Evolutionary conservation across 2,888 invertebrate genomes (phyloP).

Genomic region (Actias luna): DNA sequence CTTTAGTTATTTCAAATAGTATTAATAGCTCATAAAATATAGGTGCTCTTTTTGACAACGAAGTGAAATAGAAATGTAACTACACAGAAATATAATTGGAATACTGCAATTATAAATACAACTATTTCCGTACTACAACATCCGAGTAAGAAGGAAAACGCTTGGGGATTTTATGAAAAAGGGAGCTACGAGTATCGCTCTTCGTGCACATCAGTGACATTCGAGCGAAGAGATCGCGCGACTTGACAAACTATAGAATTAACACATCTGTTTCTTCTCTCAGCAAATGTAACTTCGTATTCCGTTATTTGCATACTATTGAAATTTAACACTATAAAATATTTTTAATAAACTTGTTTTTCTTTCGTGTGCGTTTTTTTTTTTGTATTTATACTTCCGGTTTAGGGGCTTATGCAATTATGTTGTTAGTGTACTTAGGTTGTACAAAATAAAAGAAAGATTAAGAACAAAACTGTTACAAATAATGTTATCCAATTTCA

Average conservation of each 20-base stretch:
- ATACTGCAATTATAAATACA: neutral
- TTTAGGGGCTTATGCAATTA: too few species aligned
- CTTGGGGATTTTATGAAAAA: neutral
- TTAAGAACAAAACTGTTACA: neutral
- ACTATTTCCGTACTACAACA: neutral
- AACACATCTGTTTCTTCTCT: neutral
- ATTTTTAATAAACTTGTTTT: neutral
- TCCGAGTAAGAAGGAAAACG: neutral
- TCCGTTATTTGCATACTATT: neutral
- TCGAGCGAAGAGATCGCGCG: neutral
- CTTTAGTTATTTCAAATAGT: too few species aligned
- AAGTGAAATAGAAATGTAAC: too few species aligned
- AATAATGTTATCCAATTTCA: neutral
- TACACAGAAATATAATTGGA: neutral
- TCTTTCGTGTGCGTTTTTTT: neutral
- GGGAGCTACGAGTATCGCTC: neutral
- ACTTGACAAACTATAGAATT: neutral
- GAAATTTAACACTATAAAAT: neutral
- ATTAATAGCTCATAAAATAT: too few species aligned
- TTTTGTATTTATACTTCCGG: too few species aligned
- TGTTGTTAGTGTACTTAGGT: too few species aligned
- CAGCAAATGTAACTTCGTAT: neutral
- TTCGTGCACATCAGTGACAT: neutral
- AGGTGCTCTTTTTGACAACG: too few species aligned
- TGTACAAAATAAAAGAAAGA: too few species aligned